Base-by-base conservation (phyloP, 1,140 invertebrate genomes). In the Agrypnia vestita region DNA sequence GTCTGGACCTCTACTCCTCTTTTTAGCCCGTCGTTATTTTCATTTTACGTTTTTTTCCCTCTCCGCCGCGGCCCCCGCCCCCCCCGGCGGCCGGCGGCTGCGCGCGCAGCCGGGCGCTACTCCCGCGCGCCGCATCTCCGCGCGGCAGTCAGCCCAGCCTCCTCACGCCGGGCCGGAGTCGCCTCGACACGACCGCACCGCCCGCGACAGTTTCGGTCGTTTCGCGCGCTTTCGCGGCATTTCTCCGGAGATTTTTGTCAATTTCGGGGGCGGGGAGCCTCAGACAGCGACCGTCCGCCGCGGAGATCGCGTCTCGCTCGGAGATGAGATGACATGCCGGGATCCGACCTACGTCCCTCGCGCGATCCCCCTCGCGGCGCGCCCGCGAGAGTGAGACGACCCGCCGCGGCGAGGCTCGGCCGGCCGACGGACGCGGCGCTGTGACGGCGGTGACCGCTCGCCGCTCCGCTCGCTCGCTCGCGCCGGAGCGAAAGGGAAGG, bases 1-100 rank as follows among this genome's bases (percentile, higher is more conserved):
- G 80, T 77, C 80, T 81, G 80, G 75, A 78, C 74, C 80, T 72
- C 72, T 53, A 74, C 80, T 81, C 80, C 75, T 81, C 80, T 67
- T 77, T 81, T 81, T 81, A 62, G 43, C 67, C 62, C 35, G 80
- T 55, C 75, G 80, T 77, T 78, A 61, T 81, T 81, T 81, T 81
- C 76, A 81, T 81, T 78, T 81, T 61, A 75, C 47, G 80, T 64
- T 62, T 75, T 73, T 81, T 74, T 71, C 78, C 74, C 64, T 49
- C 51, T 71, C 72, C 13, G 43, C 73, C 44, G 25, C 71, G 53
- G 11, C 71, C 59, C 59, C 75, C 55, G 19, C 59, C 64, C 55
- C 47, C 12, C 21, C 12, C 35, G 3, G 53, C 79, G 17, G 10
- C 47, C 12, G 17, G 69, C 72, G 47, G 15, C 11, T 67, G 75